phyloP scores from a whole-genome alignment of 2,113 vertebrate species.

The Muntiacus reevesi region DNA sequence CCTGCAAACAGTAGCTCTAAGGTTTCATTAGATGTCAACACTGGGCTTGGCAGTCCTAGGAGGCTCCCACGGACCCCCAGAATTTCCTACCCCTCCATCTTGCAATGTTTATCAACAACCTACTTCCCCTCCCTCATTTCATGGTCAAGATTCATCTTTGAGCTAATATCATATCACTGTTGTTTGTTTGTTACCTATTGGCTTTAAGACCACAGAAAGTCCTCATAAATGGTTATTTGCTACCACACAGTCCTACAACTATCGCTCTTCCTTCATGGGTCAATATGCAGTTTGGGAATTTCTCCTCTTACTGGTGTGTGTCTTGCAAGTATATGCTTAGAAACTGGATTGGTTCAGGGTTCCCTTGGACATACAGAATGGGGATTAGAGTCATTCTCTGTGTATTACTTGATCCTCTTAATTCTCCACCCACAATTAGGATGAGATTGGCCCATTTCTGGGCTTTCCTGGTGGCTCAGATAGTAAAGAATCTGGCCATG shows the following conservation, averaged over 20 bases:
- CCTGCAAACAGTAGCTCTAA: neutral
- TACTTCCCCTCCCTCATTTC: neutral
- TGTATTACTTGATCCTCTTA: rapidly evolving
- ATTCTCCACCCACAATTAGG: rapidly evolving
- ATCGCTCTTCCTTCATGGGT: neutral
- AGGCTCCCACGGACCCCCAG: too few species aligned
- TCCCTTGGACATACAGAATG: neutral
- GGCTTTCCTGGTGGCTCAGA: neutral
- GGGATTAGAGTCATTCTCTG: rapidly evolving
- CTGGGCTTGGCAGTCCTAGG: rapidly evolving
- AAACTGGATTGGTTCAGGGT: too few species aligned
- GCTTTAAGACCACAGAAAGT: neutral
- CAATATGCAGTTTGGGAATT: rapidly evolving
- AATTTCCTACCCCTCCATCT: neutral
- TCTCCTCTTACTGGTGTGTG: too few species aligned
- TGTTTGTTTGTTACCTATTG: neutral
- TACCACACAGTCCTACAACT: rapidly evolving
- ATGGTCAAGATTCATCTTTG: neutral
- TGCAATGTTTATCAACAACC: neutral
- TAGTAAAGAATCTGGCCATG: neutral
- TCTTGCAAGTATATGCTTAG: neutral
- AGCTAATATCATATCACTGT: neutral
- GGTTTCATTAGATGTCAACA: rapidly evolving
- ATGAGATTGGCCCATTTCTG: neutral
- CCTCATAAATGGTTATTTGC: rapidly evolving